Evolutionary conservation across 1,140 invertebrate species (phyloP), one percentile per base, ranked within the genome.

Genomic region (Diachasmimorpha longicaudata): DNA sequence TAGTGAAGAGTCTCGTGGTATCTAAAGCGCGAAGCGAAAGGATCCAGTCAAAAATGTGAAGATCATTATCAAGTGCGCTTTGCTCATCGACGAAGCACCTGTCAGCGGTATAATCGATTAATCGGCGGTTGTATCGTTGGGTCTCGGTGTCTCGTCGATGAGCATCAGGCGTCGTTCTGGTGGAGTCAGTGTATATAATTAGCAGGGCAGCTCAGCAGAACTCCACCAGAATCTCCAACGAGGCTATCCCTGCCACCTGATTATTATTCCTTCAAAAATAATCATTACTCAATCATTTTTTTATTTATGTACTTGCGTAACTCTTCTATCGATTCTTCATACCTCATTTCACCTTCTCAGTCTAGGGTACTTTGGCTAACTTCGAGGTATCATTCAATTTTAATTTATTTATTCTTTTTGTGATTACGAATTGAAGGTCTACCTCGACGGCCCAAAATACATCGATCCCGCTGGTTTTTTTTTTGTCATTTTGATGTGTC

Each of bases 271-370:
- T 31, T 31, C 31, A 31, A 31, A 79, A 77, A 72, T 44, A 16
- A 70, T 44, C 14, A 55, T 72, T 55, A 42, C 39, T 55, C 37
- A 55, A 77, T 76, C 72, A 77, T 77, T 81, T 76, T 58, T 78
- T 78, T 83, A 80, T 80, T 83, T 83, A 81, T 83, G 79, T 76
- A 63, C 14, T 80, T 77, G 9, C 31, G 31, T 31, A 6, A 77
- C 79, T 78, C 78, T 39, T 37, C 31, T 46, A 66, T 68, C 73
- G 25, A 70, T 68, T 58, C 42, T 58, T 75, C 68, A 75, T 75
- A 70, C 74, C 66, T 70, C 66, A 70, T 55, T 21, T 48, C n/a
- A 66, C 67, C 70, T 16, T 39, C 4, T 70, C 42, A 21, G 36
- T 58, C 36, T 21, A 63, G 42, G 36, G 25, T 46, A 31, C 63